Percentiles rank a stretch among this genome's conserved stretches.
phyloP scores from a whole-genome alignment of 2,888 invertebrate species.

The Scotopteryx bipunctaria region DNA sequence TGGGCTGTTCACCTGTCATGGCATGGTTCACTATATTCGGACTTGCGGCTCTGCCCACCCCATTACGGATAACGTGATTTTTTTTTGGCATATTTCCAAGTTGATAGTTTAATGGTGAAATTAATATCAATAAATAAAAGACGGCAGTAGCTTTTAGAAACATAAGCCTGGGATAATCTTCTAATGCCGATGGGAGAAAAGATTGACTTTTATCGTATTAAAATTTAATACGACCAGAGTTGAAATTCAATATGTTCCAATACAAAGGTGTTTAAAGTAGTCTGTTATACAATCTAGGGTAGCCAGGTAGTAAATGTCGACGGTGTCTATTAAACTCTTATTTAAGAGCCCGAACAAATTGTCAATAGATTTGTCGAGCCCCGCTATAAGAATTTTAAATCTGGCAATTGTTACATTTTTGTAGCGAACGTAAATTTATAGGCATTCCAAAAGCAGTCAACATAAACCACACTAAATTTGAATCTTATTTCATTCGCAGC shows the following conservation, averaged over 20 bases:
- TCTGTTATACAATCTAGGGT: constrained; percentile 23
- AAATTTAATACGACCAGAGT: constrained; percentile 15
- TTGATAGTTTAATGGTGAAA: too few relatives aligned
- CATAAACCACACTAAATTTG: neutral
- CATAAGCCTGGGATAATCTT: too few relatives aligned
- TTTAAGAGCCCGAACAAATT: constrained; percentile 67
- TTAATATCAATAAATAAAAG: too few relatives aligned
- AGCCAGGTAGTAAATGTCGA: constrained; percentile 37
- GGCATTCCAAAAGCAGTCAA: constrained; percentile 39
- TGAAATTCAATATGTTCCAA: constrained; percentile 12
- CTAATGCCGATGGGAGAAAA: too few relatives aligned
- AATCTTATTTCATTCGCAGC: neutral
- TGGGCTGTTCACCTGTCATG: too few relatives aligned
- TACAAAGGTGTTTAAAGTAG: constrained; percentile 26
- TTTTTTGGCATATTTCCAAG: too few relatives aligned
- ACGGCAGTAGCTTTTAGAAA: too few relatives aligned
- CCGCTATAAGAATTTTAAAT: constrained; percentile 57
- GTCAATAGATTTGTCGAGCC: constrained; percentile 68
- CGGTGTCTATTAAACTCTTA: constrained; percentile 61
- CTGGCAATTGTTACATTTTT: constrained; percentile 68
- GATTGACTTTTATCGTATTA: neutral
- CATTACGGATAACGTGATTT: too few relatives aligned
- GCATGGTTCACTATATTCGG: too few relatives aligned
- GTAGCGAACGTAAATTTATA: constrained; percentile 61
- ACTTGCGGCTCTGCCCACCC: too few relatives aligned